phyloP scores from a whole-genome alignment of 2,113 vertebrate species.

The Aleadryas rufinucha region DNA sequence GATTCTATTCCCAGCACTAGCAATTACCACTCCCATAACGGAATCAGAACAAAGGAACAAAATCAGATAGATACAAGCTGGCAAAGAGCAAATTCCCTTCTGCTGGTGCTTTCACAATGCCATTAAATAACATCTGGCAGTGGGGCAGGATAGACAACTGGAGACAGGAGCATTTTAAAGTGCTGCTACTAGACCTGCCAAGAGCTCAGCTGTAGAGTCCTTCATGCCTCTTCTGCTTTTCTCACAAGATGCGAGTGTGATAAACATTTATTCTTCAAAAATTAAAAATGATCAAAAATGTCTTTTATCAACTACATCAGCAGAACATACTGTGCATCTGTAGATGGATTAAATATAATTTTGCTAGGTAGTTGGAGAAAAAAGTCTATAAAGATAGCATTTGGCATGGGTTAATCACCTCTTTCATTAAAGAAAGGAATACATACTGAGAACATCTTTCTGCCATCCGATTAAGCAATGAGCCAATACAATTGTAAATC shows the following conservation, averaged over 20 bases:
- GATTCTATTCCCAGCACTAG: conserved; percentile 6
- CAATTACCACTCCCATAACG: conserved; percentile 9
- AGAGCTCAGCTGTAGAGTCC: not conserved
- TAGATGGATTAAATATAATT: conserved; percentile 15
- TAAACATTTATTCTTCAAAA: not conserved
- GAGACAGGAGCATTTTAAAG: not conserved
- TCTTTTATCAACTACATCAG: not conserved
- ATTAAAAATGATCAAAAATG: not conserved
- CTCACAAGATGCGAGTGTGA: not conserved
- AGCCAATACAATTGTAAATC: conserved; percentile 74
- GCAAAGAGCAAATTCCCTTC: not conserved
- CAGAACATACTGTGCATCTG: not conserved
- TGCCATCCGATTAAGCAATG: conserved; percentile 77
- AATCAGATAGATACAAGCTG: not conserved
- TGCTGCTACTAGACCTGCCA: not conserved
- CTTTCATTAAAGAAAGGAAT: conserved; percentile 72
- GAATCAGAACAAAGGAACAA: conserved; percentile 30
- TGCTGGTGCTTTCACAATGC: not conserved
- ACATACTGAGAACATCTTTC: conserved; percentile 74
- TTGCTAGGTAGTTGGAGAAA: conserved; percentile 15
- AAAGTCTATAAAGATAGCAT: conserved; percentile 47
- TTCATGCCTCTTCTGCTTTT: not conserved
- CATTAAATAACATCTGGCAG: conserved; percentile 36
- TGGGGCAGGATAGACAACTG: not conserved
- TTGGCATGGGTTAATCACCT: conserved; percentile 70